Base-by-base conservation (phyloP, 2,888 invertebrate genomes). In the Idaea aversata region DNA sequence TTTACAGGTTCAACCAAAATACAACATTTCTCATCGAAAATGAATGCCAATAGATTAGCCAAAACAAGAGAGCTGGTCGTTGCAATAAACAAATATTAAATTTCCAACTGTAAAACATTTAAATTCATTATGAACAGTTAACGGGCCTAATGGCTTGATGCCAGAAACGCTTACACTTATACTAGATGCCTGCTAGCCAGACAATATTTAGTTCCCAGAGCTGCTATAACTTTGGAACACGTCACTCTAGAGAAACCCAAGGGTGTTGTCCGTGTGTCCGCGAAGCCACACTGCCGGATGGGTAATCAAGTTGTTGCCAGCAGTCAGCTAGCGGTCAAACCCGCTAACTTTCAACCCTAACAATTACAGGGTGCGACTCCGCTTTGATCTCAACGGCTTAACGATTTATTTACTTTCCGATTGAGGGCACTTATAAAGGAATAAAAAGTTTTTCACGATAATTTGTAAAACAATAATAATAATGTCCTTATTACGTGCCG, bases 321-420 rank as follows among this genome's bases (percentile, higher is more conserved):
- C 65, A 67, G 66, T 61, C 62, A 64, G 66, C 64, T 59, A 66
- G 70, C 69, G 70, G 67, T 64, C 67, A 60, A 64, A 59, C 69
- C 67, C 69, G 38, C 66, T 69, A 74, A 74, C 72, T 73, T 73
- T 67, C 65, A 62, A 64, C 66, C 68, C 63, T 63, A 69, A 71
- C 72, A 73, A 72, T 71, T 69, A 77, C 69, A 70, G 65, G 69
- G 67, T 70, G 72, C 75, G 74, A 75, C 74, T 75, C 72, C 65
- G 69, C 82, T 83, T 84, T 83, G 81, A 84, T 82, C 78, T 78
- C 77, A 62, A 69, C 69, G 75, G 77, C 76, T 76, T 79, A 65
- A 71, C 66, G 65, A 78, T 77, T 77, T 77, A 73, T 76, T 74
- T 77, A 78, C 77, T 75, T 77, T 81, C 75, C 78, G 76, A 81